phyloP scores from a whole-genome alignment of 2,888 invertebrate genomes.

The Sycophila texana region DNA sequence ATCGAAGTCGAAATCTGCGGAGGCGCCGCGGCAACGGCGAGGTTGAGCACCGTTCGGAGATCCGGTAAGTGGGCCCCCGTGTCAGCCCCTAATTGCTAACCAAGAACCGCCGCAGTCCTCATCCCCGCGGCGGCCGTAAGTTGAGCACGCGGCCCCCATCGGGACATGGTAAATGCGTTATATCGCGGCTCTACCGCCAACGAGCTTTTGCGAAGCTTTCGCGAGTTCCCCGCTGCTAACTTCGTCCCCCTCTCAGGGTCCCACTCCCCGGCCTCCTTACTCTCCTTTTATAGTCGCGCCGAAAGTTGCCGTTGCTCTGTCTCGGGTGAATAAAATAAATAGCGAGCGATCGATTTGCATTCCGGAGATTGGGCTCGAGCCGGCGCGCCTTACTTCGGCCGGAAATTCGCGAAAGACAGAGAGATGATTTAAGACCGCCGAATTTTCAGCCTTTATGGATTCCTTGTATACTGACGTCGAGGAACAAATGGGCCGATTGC shows the following conservation, averaged over 20 bases:
- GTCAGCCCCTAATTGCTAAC: slow-evolving; percentile 69
- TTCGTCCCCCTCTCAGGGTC: not conserved
- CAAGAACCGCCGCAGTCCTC: slow-evolving; percentile 64
- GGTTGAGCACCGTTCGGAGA: slow-evolving; percentile 57
- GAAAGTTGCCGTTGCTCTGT: not conserved
- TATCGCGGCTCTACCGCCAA: slow-evolving; percentile 51
- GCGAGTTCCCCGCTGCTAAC: slow-evolving; percentile 18
- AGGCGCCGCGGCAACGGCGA: not conserved
- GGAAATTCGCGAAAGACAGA: too few relatives aligned
- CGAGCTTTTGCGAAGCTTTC: slow-evolving; percentile 13
- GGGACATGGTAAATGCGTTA: slow-evolving; percentile 66
- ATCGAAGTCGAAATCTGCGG: not conserved
- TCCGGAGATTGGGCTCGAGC: too few relatives aligned
- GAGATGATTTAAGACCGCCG: too few relatives aligned
- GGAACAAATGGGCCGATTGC: too few relatives aligned
- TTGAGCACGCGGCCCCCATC: slow-evolving; percentile 59
- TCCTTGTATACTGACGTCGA: too few relatives aligned
- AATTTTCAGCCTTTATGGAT: too few relatives aligned
- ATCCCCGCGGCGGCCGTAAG: slow-evolving; percentile 55
- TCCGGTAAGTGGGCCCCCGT: slow-evolving; percentile 67
- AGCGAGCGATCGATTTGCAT: not conserved
- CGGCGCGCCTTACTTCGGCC: too few relatives aligned
- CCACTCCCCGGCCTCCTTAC: not conserved
- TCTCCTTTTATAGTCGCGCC: not conserved
- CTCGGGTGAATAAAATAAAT: slow-evolving; percentile 29